Evolutionary conservation across 92 coral and sea anemone genomes (phyloP).

Genomic region (Umimayanthus kanabou): DNA sequence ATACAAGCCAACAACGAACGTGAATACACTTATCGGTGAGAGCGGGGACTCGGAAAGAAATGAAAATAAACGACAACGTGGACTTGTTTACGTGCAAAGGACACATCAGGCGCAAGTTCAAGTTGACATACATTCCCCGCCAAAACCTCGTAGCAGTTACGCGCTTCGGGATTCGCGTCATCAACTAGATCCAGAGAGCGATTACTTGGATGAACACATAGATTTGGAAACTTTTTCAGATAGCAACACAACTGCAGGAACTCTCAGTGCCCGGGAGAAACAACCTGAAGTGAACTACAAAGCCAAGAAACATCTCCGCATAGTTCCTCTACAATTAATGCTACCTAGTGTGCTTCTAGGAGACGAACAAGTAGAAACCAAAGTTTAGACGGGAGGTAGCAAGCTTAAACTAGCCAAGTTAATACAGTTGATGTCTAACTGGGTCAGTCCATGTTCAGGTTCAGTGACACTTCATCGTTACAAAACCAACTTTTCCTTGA

Average conservation of each 20-base stretch:
- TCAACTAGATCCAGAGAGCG: neutral
- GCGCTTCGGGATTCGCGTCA: neutral
- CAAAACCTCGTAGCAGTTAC: neutral
- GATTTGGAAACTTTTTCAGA: neutral
- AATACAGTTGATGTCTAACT: neutral
- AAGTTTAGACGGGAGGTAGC: neutral
- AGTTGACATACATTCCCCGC: conserved; percentile 20
- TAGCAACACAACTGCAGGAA: neutral
- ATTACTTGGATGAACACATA: neutral
- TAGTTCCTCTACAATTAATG: conserved; percentile 16
- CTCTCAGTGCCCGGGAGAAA: neutral
- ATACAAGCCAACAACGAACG: neutral
- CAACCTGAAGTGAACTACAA: neutral
- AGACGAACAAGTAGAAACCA: neutral
- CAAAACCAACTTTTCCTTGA: neutral
- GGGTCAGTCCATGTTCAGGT: neutral
- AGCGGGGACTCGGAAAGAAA: neutral
- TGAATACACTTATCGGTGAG: neutral
- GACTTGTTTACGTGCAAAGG: neutral
- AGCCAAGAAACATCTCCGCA: conserved; percentile 17
- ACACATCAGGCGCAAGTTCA: neutral
- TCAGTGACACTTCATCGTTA: neutral
- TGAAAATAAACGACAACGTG: neutral
- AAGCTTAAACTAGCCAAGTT: neutral
- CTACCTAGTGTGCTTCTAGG: neutral